A percentile compares a stretch with the other conserved stretches of the same genome.
phyloP scores from a whole-genome alignment of 1,140 invertebrate genomes.

The honey bee (Apis mellifera) region DNA sequence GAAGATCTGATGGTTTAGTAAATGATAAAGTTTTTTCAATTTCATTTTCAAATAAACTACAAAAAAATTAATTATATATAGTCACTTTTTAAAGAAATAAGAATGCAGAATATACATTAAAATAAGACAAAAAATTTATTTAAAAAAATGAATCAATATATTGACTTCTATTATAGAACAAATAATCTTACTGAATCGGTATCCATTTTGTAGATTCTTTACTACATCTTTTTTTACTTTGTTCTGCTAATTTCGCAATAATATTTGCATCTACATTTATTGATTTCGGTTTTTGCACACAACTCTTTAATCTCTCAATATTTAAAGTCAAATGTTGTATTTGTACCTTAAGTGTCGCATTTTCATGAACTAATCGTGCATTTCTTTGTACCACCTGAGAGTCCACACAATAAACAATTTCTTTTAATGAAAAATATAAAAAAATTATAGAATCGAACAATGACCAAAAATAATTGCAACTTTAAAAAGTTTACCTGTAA shows the following conservation, averaged over 20 bases:
- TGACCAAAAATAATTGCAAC: not conserved
- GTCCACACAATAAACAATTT: not conserved
- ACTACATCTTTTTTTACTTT: slow-evolving; percentile 26
- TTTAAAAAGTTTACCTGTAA: slow-evolving; percentile 58
- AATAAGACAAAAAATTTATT: not conserved
- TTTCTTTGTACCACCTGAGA: slow-evolving; percentile 68
- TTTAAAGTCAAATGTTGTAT: slow-evolving; percentile 63
- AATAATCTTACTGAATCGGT: slow-evolving; percentile 1
- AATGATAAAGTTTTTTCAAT: slow-evolving; percentile 4
- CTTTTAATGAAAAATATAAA: not conserved
- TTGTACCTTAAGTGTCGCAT: slow-evolving; percentile 63
- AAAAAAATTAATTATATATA: not conserved
- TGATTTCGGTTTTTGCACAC: slow-evolving; percentile 56
- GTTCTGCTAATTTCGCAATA: slow-evolving; percentile 51
- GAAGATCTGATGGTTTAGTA: slow-evolving; percentile 7
- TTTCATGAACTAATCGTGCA: slow-evolving; percentile 68
- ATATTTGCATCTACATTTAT: slow-evolving; percentile 64
- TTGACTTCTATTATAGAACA: not conserved
- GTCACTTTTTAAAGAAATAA: not conserved
- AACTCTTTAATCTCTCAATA: slow-evolving; percentile 63
- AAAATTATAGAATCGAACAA: not conserved
- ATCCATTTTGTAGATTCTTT: not conserved
- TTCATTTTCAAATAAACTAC: slow-evolving; percentile 24
- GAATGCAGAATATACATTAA: no score
- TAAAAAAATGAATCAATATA: not conserved